Percentiles rank a stretch among this genome's conserved stretches.
phyloP scores from a whole-genome alignment of 2,888 invertebrate species.

The Blomia tropicalis region DNA sequence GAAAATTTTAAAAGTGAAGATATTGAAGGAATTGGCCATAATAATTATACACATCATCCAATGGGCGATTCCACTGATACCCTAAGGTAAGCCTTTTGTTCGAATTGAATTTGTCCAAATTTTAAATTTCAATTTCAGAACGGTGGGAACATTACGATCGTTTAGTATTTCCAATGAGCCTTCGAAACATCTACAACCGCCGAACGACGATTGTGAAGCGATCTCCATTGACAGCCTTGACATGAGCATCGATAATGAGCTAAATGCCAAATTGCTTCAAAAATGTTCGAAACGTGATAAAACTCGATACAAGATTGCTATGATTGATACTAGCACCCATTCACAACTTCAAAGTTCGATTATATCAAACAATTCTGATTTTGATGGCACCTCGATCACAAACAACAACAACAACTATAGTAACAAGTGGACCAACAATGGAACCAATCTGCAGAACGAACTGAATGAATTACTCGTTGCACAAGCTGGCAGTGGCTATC shows the following conservation, averaged over 20 bases:
- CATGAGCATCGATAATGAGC: constrained; percentile 58
- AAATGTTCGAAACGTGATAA: constrained; percentile 72
- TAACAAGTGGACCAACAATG: background rate
- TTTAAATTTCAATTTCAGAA: background rate
- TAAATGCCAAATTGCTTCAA: constrained; percentile 57
- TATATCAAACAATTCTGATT: constrained; percentile 3
- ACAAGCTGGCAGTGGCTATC: background rate
- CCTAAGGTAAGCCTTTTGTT: background rate
- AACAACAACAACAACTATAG: background rate
- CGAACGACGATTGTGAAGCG: constrained; percentile 3
- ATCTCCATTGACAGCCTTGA: constrained; percentile 81
- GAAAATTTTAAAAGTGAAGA: constrained; percentile 81
- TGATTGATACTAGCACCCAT: constrained; percentile 11
- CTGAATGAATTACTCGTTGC: background rate
- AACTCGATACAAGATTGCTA: constrained; percentile 85
- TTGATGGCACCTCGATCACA: background rate
- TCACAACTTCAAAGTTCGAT: background rate
- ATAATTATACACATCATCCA: background rate
- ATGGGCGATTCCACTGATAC: constrained; percentile 1
- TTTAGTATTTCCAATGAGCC: constrained; percentile 14
- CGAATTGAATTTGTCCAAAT: background rate
- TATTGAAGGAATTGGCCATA: constrained; percentile 39
- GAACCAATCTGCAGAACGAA: background rate
- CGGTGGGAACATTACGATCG: background rate
- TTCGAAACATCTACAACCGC: constrained; percentile 11